Evolutionary conservation across 1,140 invertebrate species (phyloP).

Genomic region (Subanguina moxae): DNA sequence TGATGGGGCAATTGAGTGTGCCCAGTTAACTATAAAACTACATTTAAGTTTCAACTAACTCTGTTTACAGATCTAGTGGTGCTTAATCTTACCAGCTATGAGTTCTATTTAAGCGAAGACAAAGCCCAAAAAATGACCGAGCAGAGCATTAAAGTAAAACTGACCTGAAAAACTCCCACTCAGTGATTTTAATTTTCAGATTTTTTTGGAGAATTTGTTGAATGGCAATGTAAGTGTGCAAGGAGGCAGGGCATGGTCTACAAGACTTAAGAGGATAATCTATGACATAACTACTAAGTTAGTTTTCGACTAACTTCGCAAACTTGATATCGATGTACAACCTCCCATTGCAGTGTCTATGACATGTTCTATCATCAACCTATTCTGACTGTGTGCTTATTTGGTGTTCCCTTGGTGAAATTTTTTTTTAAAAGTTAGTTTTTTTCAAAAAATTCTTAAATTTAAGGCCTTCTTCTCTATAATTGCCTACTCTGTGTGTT

Average conservation of each 20-base stretch:
- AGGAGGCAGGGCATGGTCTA: conserved; percentile 45
- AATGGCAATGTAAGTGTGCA: conserved; percentile 29
- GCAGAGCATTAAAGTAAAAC: conserved; percentile 51
- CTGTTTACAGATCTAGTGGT: conserved; percentile 68
- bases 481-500: conserved; percentile 87
- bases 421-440: no score
- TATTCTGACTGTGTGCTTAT: conserved; percentile 77
- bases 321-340: no score
- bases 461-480: conserved; percentile 75
- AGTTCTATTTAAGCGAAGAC: conserved; percentile 82
- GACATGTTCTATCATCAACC: conserved; percentile 64
- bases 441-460: no score
- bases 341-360: conserved; percentile 17
- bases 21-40: conserved; percentile 65
- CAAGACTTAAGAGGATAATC: conserved; percentile 45
- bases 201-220: conserved; percentile 48
- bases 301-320: no score
- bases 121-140: conserved; percentile 62
- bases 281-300: conserved; percentile 52
- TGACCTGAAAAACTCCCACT: no score
- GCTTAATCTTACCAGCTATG: conserved; percentile 80
- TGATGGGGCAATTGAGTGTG: conserved; percentile 72
- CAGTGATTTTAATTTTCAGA: no score
- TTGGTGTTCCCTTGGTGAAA: conserved; percentile 68
- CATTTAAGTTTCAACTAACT: neutral